Conservation (phyloP, 2,797 vertebrate genomes). For the Sciurus carolinensis region DNA sequence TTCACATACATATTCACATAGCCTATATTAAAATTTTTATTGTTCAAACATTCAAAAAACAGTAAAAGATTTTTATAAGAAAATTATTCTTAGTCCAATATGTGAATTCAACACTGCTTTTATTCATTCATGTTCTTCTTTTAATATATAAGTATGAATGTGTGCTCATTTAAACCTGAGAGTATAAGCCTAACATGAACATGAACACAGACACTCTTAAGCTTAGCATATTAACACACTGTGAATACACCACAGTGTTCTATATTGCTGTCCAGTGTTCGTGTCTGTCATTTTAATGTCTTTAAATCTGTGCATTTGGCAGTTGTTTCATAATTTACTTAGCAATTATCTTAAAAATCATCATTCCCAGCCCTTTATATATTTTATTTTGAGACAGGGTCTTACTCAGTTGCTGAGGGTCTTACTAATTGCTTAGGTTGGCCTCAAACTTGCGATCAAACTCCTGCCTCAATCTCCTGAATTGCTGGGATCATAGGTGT, state of each 20-base stretch:
- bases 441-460: no score
- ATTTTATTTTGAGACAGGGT: no score
- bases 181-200: neutral
- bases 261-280: neutral
- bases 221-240: no score
- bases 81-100: neutral
- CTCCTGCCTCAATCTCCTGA: no score
- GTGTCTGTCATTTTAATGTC: neutral
- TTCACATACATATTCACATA: neutral
- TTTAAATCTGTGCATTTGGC: neutral
- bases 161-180: neutral
- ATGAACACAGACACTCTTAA: neutral
- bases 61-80: constrained; percentile 9
- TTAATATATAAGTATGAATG: neutral
- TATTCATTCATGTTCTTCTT: neutral
- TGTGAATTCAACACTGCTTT: neutral
- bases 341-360: neutral
- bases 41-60: neutral
- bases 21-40: neutral
- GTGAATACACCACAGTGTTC: neutral
- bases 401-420: no score
- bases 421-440: no score
- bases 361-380: neutral
- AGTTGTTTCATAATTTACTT: neutral
- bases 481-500: no score